phyloP scores from a whole-genome alignment of 1,140 invertebrate species.

The Gonioctena quinquepunctata region DNA sequence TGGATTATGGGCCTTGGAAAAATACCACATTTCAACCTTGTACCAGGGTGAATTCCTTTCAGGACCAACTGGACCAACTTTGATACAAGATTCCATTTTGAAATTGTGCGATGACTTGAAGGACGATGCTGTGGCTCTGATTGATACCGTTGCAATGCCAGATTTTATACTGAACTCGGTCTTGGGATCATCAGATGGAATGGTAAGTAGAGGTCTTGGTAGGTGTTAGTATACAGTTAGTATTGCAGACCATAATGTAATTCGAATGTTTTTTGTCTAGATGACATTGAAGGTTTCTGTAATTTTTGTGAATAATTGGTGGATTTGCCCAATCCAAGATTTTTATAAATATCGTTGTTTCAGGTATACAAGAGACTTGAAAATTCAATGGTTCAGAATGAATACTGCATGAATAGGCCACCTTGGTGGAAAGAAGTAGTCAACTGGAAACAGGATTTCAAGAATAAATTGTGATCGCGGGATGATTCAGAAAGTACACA shows the following conservation, averaged over 20 bases:
- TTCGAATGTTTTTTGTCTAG: too few species aligned
- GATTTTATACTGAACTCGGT: conserved; percentile 85
- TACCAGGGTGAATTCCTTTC: conserved; percentile 74
- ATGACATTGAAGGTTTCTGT: too few species aligned
- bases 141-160: conserved; percentile 84
- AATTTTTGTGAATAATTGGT: neutral
- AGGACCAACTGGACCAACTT: conserved; percentile 55
- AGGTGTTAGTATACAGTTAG: too few species aligned
- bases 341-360: conserved; percentile 44
- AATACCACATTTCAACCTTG: conserved; percentile 69
- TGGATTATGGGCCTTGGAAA: conserved; percentile 73
- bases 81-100: conserved; percentile 64
- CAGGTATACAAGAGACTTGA: conserved; percentile 67
- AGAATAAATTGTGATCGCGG: neutral
- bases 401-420: conserved; percentile 60
- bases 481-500: neutral
- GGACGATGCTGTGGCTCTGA: conserved; percentile 72
- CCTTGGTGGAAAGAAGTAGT: conserved; percentile 65
- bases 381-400: conserved; percentile 59
- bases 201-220: conserved; percentile 56
- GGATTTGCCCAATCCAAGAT: too few species aligned
- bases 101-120: conserved; percentile 68
- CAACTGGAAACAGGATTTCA: neutral
- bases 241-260: neutral
- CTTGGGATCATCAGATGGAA: conserved; percentile 78